phyloP scores from a whole-genome alignment of 30 jellyfish, hydroid and myxozoan genomes.

The Cassiopea andromeda region DNA sequence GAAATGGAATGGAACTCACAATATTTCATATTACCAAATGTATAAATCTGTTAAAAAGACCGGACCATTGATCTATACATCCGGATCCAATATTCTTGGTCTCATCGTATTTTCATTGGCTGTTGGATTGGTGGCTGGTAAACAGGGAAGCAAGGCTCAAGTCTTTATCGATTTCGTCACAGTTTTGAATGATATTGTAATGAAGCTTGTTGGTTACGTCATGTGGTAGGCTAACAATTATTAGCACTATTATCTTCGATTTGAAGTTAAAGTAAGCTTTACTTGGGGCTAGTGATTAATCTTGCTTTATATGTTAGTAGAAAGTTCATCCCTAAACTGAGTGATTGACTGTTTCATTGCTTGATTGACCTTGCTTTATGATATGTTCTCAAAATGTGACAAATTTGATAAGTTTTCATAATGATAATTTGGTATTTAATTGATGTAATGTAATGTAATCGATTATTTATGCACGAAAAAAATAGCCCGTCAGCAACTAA shows the following conservation, averaged over 20 bases:
- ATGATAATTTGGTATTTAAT: too few relatives aligned
- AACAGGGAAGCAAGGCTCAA: conserved; percentile 79
- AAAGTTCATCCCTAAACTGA: too few relatives aligned
- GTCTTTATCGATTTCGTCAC: conserved; percentile 78
- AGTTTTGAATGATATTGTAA: conserved; percentile 88
- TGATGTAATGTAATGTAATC: too few relatives aligned
- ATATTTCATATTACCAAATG: conserved; percentile 32
- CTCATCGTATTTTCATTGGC: conserved; percentile 93
- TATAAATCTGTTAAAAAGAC: conserved; percentile 65
- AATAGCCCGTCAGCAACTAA: too few relatives aligned
- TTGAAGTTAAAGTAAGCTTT: background rate
- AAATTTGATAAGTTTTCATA: too few relatives aligned
- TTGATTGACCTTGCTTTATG: too few relatives aligned
- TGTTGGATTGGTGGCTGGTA: conserved; percentile 89
- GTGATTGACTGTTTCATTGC: too few relatives aligned
- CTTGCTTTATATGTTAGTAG: too few relatives aligned
- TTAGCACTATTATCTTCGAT: too few relatives aligned
- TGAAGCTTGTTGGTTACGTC: conserved; percentile 86
- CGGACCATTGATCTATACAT: conserved; percentile 58
- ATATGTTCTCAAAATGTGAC: too few relatives aligned
- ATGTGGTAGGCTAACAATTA: conserved; percentile 78
- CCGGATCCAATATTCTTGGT: conserved; percentile 93
- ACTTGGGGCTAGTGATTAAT: too few relatives aligned
- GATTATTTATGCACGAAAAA: too few relatives aligned
- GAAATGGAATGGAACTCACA: background rate